phyloP scores from a whole-genome alignment of 1,140 invertebrate species.

The Diabrotica undecimpunctata region DNA sequence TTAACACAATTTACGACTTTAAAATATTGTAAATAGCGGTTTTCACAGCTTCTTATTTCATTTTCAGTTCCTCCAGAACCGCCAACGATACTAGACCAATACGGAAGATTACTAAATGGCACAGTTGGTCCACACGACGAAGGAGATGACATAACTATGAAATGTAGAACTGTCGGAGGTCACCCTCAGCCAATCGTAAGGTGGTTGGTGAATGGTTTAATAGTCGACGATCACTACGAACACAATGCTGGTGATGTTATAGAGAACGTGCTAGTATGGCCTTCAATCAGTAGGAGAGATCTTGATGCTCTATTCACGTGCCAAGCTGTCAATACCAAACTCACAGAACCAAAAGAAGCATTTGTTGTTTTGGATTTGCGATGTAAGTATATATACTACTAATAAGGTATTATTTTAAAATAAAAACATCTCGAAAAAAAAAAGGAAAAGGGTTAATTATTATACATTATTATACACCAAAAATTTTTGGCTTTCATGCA shows the following conservation, averaged over 20 bases:
- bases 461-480: no score
- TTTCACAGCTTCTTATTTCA: constrained; percentile 2
- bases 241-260: constrained; percentile 79
- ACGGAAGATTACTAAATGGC: constrained; percentile 66
- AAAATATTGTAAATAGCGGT: no score
- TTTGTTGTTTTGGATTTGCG: constrained; percentile 75
- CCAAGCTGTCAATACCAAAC: constrained; percentile 76
- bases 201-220: constrained; percentile 70
- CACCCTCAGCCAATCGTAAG: constrained; percentile 63
- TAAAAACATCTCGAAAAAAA: no score
- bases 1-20: no score
- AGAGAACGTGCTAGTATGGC: constrained; percentile 75
- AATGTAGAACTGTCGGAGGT: constrained; percentile 63
- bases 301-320: constrained; percentile 80
- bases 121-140: constrained; percentile 78
- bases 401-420: no score
- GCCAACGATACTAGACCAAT: constrained; percentile 76
- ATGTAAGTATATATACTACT: constrained; percentile 64
- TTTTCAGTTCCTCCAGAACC: constrained; percentile 78
- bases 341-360: constrained; percentile 71
- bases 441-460: no score
- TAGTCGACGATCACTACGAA: constrained; percentile 76
- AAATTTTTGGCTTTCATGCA: no score
- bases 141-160: constrained; percentile 60
- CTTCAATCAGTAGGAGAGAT: constrained; percentile 69